Base-by-base conservation (phyloP, 2,888 invertebrate species). In the Ennomos erosarius region DNA sequence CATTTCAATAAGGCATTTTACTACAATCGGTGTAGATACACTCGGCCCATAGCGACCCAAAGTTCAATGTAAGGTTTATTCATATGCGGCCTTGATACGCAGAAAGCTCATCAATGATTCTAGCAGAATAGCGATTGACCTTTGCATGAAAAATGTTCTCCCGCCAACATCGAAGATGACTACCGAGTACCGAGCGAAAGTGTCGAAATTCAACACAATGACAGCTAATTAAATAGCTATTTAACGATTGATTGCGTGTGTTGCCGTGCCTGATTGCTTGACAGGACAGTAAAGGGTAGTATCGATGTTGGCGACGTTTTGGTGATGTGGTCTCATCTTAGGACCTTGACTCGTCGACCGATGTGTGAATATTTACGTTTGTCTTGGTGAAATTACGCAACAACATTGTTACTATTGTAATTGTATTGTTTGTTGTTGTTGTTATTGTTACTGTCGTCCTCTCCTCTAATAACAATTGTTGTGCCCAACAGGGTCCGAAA, bases 141-240 rank as follows among this genome's bases (percentile, higher is more conserved):
- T 67, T 68, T 67, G 36, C 43, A 56, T 54, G 55, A 60, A 51
- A 43, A 48, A 47, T 39, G 44, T 34, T 48, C 16, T 16, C 34
- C 37, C 26, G 39, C 44, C 57, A 51, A 62, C 43, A 65, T 52
- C 39, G 11, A 57, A 59, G 55, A 56, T 54, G 49, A 49, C 48
- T 48, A 48, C 57, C n/a, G 48, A 55, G 37, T 48, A 48, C 57
- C n/a, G 48, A 55, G 37, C 44, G 60, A 65, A 60, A 62, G 52
- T 68, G 59, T 65, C 58, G 68, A 54, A 52, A 64, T 44, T 51
- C 40, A 54, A 58, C 65, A 75, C 79, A 81, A 81, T 81, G 78
- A 77, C 78, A 79, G 79, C 70, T 84, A 82, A 86, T 87, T 84
- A 82, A 76, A 76, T 68, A 75, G 68, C 70, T 81, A 82, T 84